Conservation (phyloP, 2,797 vertebrate genomes). For the Dicrostonyx torquatus region DNA sequence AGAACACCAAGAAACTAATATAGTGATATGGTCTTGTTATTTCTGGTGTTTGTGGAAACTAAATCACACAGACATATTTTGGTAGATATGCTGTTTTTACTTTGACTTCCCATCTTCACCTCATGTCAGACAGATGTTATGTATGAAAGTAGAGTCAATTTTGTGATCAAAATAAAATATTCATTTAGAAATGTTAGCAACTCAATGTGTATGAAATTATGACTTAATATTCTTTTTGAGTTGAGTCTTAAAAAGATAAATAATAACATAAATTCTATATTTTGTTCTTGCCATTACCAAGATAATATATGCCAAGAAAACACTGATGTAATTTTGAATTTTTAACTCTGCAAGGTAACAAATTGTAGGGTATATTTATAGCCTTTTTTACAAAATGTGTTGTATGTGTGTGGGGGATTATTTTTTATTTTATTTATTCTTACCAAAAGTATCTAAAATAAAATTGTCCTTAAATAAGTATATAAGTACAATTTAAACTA, state of each 20-base stretch:
- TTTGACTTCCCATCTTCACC: neutral
- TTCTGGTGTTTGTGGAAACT: neutral
- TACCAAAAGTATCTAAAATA: neutral
- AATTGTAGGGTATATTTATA: neutral
- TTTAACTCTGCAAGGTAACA: neutral
- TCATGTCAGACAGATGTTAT: neutral
- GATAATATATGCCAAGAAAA: neutral
- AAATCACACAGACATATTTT: neutral
- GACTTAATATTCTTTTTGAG: neutral
- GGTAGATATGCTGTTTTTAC: neutral
- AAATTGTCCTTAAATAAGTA: slow-evolving; percentile 2
- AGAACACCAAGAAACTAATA: neutral
- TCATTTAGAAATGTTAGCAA: neutral
- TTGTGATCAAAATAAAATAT: neutral
- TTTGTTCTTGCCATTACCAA: neutral
- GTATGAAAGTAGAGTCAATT: neutral
- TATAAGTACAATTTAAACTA: neutral
- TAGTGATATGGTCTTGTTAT: neutral
- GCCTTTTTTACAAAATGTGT: neutral
- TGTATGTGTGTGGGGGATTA: neutral
- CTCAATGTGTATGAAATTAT: neutral
- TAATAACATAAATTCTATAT: neutral
- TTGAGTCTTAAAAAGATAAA: neutral
- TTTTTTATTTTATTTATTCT: neutral
- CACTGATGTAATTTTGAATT: neutral